Percentiles rank a stretch among this genome's conserved stretches.
Conservation (phyloP, 2,888 invertebrate genomes). For the Steromphala cineraria region DNA sequence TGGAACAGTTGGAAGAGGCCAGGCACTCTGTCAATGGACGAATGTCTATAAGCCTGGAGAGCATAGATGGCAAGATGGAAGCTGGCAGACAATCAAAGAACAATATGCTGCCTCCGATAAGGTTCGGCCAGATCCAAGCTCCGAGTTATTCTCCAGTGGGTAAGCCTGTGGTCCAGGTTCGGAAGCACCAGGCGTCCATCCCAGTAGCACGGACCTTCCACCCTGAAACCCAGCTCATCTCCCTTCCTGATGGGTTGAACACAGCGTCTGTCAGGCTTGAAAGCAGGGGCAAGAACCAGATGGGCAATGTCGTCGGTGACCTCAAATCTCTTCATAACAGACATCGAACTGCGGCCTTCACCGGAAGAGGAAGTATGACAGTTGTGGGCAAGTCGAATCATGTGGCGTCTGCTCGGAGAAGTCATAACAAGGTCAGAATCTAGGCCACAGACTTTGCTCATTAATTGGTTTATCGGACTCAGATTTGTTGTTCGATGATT, state of each 20-base stretch:
- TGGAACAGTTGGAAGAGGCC: not conserved
- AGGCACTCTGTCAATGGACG: slow-evolving; percentile 11
- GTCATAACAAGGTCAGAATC: not conserved
- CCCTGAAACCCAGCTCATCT: not conserved
- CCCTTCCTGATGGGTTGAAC: slow-evolving; percentile 42
- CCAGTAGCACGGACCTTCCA: not conserved
- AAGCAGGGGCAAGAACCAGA: slow-evolving; percentile 33
- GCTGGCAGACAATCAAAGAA: slow-evolving; percentile 21
- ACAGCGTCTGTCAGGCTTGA: slow-evolving; percentile 48
- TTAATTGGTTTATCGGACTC: no score
- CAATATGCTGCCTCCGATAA: slow-evolving; percentile 32
- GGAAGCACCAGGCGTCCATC: not conserved
- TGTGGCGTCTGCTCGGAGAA: not conserved
- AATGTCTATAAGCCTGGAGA: slow-evolving; percentile 21
- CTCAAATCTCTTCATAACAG: slow-evolving; percentile 46
- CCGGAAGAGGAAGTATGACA: not conserved
- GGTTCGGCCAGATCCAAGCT: slow-evolving; percentile 24
- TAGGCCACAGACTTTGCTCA: not conserved
- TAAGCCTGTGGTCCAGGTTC: not conserved
- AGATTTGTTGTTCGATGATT: no score
- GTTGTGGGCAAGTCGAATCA: not conserved
- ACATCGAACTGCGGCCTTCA: not conserved
- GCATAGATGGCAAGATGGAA: not conserved
- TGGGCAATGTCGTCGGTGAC: slow-evolving; percentile 52
- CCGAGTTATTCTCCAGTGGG: slow-evolving; percentile 20